A percentile compares a stretch with the other conserved stretches of the same genome.
Conservation (phyloP, 2,113 vertebrate genomes). For the Laterallus jamaicensis region DNA sequence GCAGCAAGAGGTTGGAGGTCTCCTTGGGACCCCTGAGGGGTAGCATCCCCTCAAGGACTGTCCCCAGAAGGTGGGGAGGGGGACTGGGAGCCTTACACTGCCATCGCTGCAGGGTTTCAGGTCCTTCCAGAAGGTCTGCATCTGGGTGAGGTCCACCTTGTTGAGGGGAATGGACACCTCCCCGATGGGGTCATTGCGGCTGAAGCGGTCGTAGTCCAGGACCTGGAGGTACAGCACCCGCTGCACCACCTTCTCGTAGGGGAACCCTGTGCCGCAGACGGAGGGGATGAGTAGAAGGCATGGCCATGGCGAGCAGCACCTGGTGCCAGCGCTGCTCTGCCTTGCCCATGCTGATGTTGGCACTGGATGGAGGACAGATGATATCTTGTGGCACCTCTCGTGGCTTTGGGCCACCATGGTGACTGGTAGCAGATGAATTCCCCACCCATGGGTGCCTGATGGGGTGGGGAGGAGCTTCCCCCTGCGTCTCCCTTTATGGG, state of each 20-base stretch:
- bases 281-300: background rate
- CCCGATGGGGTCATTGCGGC: slow-evolving; percentile 96
- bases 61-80: background rate
- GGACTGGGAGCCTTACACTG: slow-evolving; percentile 83
- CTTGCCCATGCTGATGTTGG: background rate
- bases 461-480: background rate
- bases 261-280: slow-evolving; percentile 82
- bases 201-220: slow-evolving; percentile 95
- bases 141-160: slow-evolving; percentile 96
- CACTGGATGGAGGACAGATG: background rate
- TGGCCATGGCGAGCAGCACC: background rate
- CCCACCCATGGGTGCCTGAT: background rate
- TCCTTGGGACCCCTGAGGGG: background rate
- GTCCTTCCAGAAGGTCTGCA: slow-evolving; percentile 99
- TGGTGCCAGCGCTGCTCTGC: background rate
- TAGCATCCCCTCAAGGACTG: rapidly evolving
- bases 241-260: slow-evolving; percentile 98
- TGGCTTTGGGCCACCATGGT: background rate
- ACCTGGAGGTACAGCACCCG: slow-evolving; percentile 95
- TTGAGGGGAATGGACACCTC: slow-evolving; percentile 97
- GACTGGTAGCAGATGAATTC: background rate
- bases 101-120: slow-evolving; percentile 98
- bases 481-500: rapidly evolving
- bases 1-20: background rate
- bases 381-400: background rate